phyloP scores from a whole-genome alignment of 2,888 invertebrate genomes.

The Zaprionus obscuricornis region DNA sequence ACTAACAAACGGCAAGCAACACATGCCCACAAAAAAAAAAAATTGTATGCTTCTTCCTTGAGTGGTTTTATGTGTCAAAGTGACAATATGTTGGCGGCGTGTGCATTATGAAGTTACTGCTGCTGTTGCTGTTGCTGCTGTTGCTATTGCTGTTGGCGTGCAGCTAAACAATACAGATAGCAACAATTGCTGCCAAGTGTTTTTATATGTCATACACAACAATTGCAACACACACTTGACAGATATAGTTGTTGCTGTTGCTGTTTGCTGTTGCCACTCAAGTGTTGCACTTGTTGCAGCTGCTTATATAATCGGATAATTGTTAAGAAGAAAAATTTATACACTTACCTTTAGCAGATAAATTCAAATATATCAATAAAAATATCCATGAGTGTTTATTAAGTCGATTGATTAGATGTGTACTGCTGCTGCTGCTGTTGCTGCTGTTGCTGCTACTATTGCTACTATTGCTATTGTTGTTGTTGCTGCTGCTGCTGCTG shows the following conservation, averaged over 20 bases:
- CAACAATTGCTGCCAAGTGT: slow-evolving; percentile 61
- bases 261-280: slow-evolving; percentile 36
- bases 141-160: no score
- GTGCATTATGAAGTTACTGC: slow-evolving; percentile 67
- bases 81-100: slow-evolving; percentile 77
- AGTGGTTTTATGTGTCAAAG: slow-evolving; percentile 79
- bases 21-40: slow-evolving; percentile 9
- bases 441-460: slow-evolving; percentile 35
- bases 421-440: slow-evolving; percentile 54
- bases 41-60: slow-evolving; percentile 29
- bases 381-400: slow-evolving; percentile 84
- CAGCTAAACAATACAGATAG: slow-evolving; percentile 44
- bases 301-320: slow-evolving; percentile 31
- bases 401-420: slow-evolving; percentile 79
- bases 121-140: slow-evolving; percentile 31
- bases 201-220: slow-evolving; percentile 39
- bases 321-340: slow-evolving; percentile 15
- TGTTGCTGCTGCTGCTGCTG: slow-evolving; percentile 27
- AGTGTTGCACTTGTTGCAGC: slow-evolving; percentile 41
- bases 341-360: slow-evolving; percentile 84
- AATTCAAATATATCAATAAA: slow-evolving; percentile 84
- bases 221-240: slow-evolving; percentile 11
- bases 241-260: slow-evolving; percentile 12
- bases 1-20: slow-evolving; percentile 46
- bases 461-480: slow-evolving; percentile 29